Base-by-base conservation (phyloP, 2,888 invertebrate genomes). In the Gymnocheta viridis region DNA sequence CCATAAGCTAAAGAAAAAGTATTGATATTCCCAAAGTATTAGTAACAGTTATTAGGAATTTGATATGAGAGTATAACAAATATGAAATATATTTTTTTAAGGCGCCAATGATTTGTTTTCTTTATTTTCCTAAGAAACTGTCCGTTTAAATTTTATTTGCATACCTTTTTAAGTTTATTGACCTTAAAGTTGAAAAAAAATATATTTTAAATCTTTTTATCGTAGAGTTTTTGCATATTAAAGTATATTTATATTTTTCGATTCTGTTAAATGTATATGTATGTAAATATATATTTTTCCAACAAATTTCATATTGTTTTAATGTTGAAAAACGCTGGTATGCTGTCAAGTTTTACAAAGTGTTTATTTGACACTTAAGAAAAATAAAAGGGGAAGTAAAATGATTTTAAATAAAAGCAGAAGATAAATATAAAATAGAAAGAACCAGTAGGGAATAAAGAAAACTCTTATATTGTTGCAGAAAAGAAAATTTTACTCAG, bases 281-380 rank as follows among this genome's bases (percentile, higher is more conserved):
- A 12, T 12, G 10, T 19, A 6, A 19, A 12, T 62, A 32, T 60
- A 9, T 38, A 9, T 78, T 72, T 72, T 54, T 47, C 4, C 24
- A 78, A 62, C 67, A 82, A 32, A 83, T 80, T 74, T 83, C 83
- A 76, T 76, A 66, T 83, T 76, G 66, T 79, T 83, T 83, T 72
- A 76, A 47, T 60, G 80, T 56, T 67, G 32, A 1, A 69, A 78
- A 62, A 47, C 54, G 60, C 54, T 66, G 76, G 66, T 83, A 60
- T 60, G 24, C 74, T 72, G 83, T 77, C 76, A 83, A 64, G 44
- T 38, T 58, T 70, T 51, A 44, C 14, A 73, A 51, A 76, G 80
- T 80, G 74, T 82, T 82, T 73, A 74, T 79, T 82, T 83, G 82
- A 76, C 69, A 79, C 82, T 83, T 80, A 64, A 83, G 64, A 66